Base-by-base conservation (phyloP, 2,888 invertebrate genomes). In the Hylaea fasciaria region DNA sequence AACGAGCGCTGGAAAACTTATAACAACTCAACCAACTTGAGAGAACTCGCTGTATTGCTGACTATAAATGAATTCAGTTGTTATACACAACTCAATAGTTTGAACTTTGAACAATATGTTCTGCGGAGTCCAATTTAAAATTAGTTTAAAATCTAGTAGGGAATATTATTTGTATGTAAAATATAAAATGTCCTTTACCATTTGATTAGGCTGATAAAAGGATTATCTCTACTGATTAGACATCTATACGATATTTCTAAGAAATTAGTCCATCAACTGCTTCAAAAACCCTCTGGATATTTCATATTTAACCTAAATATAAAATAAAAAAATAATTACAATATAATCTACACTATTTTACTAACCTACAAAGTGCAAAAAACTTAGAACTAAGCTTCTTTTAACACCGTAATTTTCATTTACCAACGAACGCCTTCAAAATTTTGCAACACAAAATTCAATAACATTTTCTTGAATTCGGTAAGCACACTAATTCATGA, bases 1-100 rank as follows among this genome's bases (percentile, higher is more conserved):
- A 77, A 70, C 68, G 53, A 72, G 68, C 65, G 63, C 65, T 68
- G 68, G 65, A 68, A 68, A 78, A 75, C 68, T 77, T 78, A 58
- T 69, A 78, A 77, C 70, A 73, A 68, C 66, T 66, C 49, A 43
- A 65, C 63, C 57, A 69, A 12, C 60, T 66, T 57, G 51, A 66
- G 62, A 69, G 56, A 66, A 62, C 65, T 71, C 57, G 57, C 68
- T 62, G 58, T 63, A 62, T 70, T 65, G 54, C 63, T 22, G 48
- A 66, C 68, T 74, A 5, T 28, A 53, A 50, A 68, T 64, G 60
- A 73, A 67, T 71, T 67, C 70, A 70, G 66, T 68, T 68, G 69
- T 63, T 63, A 60, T n/a, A 28, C 22, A 52, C 68, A 73, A 71
- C 70, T 69, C 69, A 67, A 72, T 71, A 71, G 12, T 53, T 37